Conservation (phyloP, 1,140 invertebrate species). For the Drosophila elegans region DNA sequence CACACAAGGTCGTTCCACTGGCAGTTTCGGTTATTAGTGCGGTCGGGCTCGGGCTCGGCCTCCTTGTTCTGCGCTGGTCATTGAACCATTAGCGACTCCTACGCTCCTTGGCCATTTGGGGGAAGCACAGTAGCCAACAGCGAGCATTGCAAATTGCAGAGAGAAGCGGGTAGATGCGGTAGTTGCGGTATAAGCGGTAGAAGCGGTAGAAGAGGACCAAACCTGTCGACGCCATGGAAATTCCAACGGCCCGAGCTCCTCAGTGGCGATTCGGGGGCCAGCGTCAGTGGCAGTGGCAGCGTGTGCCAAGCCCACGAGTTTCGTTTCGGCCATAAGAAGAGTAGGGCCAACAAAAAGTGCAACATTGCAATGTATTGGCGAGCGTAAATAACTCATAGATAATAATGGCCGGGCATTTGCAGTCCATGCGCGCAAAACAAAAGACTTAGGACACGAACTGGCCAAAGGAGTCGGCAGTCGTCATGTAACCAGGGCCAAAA, state of each 20-base stretch:
- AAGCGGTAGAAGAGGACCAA: constrained; percentile 12
- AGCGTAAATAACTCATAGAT: constrained; percentile 81
- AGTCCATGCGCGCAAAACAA: constrained; percentile 71
- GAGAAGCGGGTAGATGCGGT: constrained; percentile 5
- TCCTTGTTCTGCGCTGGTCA: constrained; percentile 49
- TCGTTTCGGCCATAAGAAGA: constrained; percentile 68
- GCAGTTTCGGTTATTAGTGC: constrained; percentile 36
- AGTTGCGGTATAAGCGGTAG: not conserved
- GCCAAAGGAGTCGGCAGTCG: constrained; percentile 59
- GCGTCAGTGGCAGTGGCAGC: too few species aligned
- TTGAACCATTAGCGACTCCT: constrained; percentile 56
- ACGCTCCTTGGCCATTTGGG: constrained; percentile 46
- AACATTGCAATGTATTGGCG: constrained; percentile 29
- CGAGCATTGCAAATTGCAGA: constrained; percentile 58
- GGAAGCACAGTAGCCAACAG: constrained; percentile 63
- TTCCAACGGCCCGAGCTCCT: constrained; percentile 35
- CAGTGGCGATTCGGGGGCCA: constrained; percentile 51
- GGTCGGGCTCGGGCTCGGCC: not conserved
- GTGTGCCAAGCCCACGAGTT: constrained; percentile 76
- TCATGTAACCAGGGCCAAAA: constrained; percentile 63
- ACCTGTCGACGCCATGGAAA: constrained; percentile 55
- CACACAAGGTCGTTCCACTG: constrained; percentile 62
- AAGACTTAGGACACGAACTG: constrained; percentile 81
- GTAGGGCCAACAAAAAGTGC: constrained; percentile 37
- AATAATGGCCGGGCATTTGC: constrained; percentile 72